Percentiles rank a stretch among this genome's conserved stretches.
Conservation (phyloP, 2,888 invertebrate species). For the Bellardia bayeri region DNA sequence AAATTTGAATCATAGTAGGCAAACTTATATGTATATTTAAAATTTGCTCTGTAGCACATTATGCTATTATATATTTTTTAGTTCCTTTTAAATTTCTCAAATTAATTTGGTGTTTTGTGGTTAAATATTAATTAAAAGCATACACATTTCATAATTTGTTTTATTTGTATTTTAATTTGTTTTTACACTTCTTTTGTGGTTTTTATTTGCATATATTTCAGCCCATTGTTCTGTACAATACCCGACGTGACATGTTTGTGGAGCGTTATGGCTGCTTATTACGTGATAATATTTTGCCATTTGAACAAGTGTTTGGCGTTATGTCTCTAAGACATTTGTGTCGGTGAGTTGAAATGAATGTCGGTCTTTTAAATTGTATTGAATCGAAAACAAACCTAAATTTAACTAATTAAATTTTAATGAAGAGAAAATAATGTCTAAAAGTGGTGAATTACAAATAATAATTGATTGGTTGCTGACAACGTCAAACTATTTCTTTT, state of each 20-base stretch:
- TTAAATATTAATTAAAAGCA: neutral
- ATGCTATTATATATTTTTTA: neutral
- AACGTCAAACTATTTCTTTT: neutral
- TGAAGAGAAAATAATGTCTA: neutral
- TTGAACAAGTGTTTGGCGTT: constrained; percentile 83
- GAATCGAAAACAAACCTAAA: neutral
- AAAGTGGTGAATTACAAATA: neutral
- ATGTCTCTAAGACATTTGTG: constrained; percentile 90
- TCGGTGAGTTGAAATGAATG: constrained; percentile 81
- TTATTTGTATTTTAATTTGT: neutral
- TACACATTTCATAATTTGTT: neutral
- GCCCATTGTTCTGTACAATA: constrained; percentile 78
- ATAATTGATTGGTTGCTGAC: neutral
- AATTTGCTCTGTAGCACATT: too few species aligned
- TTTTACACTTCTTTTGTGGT: neutral
- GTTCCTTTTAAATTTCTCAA: neutral
- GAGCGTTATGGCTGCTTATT: constrained; percentile 82
- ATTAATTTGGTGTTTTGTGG: constrained; percentile 8
- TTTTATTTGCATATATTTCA: constrained; percentile 74
- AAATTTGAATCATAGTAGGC: too few species aligned
- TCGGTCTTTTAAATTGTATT: neutral
- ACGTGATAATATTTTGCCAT: constrained; percentile 81
- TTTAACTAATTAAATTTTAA: constrained; percentile 34
- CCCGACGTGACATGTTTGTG: constrained; percentile 81
- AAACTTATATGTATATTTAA: too few species aligned